Percentiles rank a stretch among this genome's conserved stretches.
phyloP scores from a whole-genome alignment of 2,113 vertebrate genomes.

The Tragelaphus buxtoni region DNA sequence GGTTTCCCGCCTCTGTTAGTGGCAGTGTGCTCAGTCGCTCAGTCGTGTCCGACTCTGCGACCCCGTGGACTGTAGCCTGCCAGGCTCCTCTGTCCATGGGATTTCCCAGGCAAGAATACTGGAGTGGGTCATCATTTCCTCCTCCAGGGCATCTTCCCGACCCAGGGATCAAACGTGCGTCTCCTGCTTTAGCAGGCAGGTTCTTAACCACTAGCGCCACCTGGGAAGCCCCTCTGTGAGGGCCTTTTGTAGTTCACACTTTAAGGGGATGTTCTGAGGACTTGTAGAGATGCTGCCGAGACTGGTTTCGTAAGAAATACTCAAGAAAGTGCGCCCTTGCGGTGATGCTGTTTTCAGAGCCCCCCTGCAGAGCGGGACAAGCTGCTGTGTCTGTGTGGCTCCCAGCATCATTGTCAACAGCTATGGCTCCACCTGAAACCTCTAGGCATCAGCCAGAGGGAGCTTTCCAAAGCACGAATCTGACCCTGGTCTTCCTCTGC shows the following conservation, averaged over 20 bases:
- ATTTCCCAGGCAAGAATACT: neutral
- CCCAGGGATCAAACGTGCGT: neutral
- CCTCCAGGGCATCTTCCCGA: neutral
- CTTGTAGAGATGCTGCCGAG: neutral
- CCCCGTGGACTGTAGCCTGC: neutral
- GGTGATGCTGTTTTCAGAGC: rapidly evolving
- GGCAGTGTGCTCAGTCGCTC: neutral
- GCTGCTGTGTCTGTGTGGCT: neutral
- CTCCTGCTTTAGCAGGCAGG: neutral
- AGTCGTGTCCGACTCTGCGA: neutral
- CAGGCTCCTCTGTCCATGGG: neutral
- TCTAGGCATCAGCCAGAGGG: neutral
- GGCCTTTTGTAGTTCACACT: neutral
- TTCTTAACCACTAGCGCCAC: neutral
- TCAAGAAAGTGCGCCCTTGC: neutral
- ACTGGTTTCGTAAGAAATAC: neutral
- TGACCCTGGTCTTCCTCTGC: neutral
- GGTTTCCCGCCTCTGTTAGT: neutral
- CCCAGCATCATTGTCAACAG: neutral
- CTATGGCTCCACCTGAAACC: neutral
- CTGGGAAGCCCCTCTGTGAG: neutral
- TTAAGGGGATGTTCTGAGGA: neutral
- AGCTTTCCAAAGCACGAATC: neutral
- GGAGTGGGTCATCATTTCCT: neutral
- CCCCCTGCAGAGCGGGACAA: rapidly evolving